A percentile compares a stretch with the other conserved stretches of the same genome.
Evolutionary conservation across 1,140 invertebrate genomes (phyloP).

Genomic region (Paraescarpia echinospica): DNA sequence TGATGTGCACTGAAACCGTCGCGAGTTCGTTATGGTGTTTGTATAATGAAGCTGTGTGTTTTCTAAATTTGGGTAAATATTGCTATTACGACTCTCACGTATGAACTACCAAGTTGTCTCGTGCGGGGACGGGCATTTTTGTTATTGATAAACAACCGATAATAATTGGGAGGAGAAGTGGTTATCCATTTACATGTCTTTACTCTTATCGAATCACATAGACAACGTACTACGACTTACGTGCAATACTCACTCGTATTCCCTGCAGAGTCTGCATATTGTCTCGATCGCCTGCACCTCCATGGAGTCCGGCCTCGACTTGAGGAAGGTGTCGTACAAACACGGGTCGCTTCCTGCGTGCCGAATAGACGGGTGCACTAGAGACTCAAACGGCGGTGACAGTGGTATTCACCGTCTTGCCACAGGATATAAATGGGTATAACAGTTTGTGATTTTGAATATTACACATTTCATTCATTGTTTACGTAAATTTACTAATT

Average conservation of each 20-base stretch:
- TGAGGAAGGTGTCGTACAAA: slow-evolving; percentile 67
- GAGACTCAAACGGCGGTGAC: background rate
- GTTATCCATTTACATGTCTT: background rate
- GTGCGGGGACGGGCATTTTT: no score
- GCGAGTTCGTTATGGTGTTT: no score
- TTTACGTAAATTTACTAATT: no score
- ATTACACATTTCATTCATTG: no score
- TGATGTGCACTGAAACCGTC: no score
- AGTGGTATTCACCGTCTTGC: no score
- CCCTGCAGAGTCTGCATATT: slow-evolving; percentile 63
- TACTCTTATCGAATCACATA: background rate
- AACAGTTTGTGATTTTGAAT: no score
- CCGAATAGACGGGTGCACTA: background rate
- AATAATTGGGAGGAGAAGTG: background rate
- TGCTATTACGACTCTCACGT: no score
- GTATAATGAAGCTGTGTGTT: no score
- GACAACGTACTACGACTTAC: background rate
- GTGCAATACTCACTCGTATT: slow-evolving; percentile 61
- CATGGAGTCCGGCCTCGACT: slow-evolving; percentile 68
- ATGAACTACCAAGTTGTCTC: no score
- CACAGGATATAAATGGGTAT: no score
- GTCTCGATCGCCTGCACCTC: slow-evolving; percentile 68
- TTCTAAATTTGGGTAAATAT: no score
- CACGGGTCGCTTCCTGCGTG: slow-evolving; percentile 56
- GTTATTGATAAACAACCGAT: background rate